These are phyloP conservation scores for Gibbula magus DNA, from an alignment of 2,888 invertebrate genomes.

Conservation along the genomic window DNA sequence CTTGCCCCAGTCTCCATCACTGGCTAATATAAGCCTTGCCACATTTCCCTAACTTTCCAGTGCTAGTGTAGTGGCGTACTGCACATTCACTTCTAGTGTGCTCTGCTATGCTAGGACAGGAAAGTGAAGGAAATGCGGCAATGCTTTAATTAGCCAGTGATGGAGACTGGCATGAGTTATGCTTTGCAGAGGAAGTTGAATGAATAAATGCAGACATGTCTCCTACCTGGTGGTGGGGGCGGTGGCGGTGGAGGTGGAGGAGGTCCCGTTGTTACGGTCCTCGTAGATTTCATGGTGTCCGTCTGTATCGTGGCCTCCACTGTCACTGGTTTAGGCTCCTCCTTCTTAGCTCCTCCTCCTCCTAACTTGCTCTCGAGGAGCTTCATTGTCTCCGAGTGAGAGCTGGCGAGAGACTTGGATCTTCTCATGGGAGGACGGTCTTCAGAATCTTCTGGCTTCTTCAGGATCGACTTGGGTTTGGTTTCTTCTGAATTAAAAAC, in stretches of 20 bases:
- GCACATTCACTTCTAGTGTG: too few relatives aligned
- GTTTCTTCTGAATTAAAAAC: conserved; percentile 32
- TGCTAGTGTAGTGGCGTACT: too few relatives aligned
- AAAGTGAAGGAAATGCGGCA: too few relatives aligned
- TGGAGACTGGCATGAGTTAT: too few relatives aligned
- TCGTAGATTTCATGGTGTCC: conserved; percentile 26
- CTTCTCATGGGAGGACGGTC: conserved; percentile 33
- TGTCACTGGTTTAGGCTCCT: conserved; percentile 31
- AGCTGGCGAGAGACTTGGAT: conserved; percentile 59
- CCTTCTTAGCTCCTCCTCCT: conserved; percentile 31
- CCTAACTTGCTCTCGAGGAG: conserved; percentile 63
- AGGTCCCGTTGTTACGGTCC: conserved; percentile 17
- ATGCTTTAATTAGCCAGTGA: too few relatives aligned
- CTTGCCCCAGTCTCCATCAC: too few relatives aligned
- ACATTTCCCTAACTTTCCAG: too few relatives aligned
- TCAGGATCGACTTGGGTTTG: conserved; percentile 47
- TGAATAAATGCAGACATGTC: too few relatives aligned
- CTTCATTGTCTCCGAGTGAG: conserved; percentile 61
- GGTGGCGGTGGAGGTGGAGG: conserved; percentile 43
- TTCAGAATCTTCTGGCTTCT: conserved; percentile 35
- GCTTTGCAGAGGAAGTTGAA: too few relatives aligned
- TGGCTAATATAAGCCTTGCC: too few relatives aligned
- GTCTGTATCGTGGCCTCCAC: conserved; percentile 30
- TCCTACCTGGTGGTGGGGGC: conserved; percentile 27
- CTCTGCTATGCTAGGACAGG: too few relatives aligned